Evolutionary conservation across 2,797 vertebrate species (phyloP), one percentile per base, ranked within the genome.

Genomic region (Hypotaenidia philippensis): DNA sequence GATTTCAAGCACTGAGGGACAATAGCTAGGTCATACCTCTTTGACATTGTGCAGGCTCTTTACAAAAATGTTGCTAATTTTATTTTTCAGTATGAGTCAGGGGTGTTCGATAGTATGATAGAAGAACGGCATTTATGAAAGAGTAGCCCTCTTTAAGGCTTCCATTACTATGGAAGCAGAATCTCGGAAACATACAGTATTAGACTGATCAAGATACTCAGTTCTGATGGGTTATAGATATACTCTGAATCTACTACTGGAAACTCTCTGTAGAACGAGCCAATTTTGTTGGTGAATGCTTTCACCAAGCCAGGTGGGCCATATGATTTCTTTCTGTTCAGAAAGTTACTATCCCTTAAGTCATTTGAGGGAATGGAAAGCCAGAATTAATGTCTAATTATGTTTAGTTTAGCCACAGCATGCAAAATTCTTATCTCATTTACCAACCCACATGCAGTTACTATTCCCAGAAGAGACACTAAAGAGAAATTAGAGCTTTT

Each of bases 401-500:
- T 95, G 82, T 94, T 96, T 95, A 92, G 89, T 94, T 98, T 96
- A 96, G 93, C 90, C 44, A 0, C 57, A 91, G 72, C 93, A 81
- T 93, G 83, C 89, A 92, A 88, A 93, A 68, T 93, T 93, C 96
- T 96, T 96, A 93, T 96, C 97, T 97, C 91, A 96, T 94, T 97
- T 96, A 95, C 89, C 84, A 87, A 95, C 86, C 90, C 91, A 96
- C 89, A 84, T 94, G 83, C 76, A 84, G 56, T 93, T 91, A 93
- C 68, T 83, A 84, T 94, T 96, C 95, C 96, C 93, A 65, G 52
- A 93, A 94, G 95, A 97, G 87, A 97, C 85, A 95, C 90, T 96
- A 95, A 96, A 96, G 96, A 93, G 94, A 96, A 97, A 97, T 95
- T 89, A 97, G 95, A 95, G 96, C 78, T 96, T 91, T 95, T 96